Evolutionary conservation across 2,113 vertebrate genomes (phyloP).

Genomic region (Lycaon pictus): DNA sequence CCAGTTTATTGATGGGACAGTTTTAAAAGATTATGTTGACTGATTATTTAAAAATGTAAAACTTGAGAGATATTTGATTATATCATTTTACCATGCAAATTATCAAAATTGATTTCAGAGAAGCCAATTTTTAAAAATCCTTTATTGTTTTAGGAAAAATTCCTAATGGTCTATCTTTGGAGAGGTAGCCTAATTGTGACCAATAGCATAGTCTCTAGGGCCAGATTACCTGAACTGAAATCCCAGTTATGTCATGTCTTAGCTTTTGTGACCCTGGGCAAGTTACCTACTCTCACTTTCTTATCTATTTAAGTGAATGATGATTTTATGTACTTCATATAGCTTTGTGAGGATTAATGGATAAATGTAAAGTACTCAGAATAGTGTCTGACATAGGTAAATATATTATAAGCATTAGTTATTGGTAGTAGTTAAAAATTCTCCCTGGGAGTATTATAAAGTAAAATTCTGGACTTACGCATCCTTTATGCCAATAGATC

Average conservation of each 20-base stretch:
- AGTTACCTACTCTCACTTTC: neutral
- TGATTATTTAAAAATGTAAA: constrained; percentile 48
- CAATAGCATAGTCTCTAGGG: neutral
- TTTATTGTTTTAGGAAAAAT: neutral
- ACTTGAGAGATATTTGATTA: neutral
- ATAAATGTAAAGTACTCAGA: neutral
- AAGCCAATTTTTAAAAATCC: neutral
- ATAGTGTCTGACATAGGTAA: neutral
- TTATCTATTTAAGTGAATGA: neutral
- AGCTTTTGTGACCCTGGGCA: neutral
- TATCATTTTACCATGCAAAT: constrained; percentile 25
- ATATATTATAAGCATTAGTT: neutral
- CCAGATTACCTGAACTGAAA: neutral
- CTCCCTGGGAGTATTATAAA: neutral
- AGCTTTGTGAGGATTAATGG: neutral
- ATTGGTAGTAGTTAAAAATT: neutral
- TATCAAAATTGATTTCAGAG: neutral
- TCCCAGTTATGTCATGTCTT: neutral
- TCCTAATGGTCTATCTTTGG: neutral
- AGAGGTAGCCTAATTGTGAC: neutral
- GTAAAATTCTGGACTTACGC: neutral
- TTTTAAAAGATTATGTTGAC: constrained; percentile 39
- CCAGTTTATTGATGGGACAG: constrained; percentile 19
- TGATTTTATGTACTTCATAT: neutral
- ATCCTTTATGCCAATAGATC: neutral